phyloP scores from a whole-genome alignment of 1,140 invertebrate species.

The Trichogramma pretiosum region DNA sequence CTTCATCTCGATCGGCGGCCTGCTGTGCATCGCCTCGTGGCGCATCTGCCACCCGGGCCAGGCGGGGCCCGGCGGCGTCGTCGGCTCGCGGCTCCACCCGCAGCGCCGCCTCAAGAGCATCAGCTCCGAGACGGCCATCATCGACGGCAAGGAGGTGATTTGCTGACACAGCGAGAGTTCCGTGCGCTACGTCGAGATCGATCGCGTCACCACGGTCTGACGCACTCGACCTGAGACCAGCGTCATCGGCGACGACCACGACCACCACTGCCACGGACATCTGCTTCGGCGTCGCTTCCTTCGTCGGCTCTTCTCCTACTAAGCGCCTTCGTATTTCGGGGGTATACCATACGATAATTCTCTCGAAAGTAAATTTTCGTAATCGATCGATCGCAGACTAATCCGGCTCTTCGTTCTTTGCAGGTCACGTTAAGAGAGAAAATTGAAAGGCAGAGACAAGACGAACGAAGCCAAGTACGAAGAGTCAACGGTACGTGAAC shows the following conservation, averaged over 20 bases:
- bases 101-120: constrained; percentile 68
- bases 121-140: constrained; percentile 67
- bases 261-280: background rate
- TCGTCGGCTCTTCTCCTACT: no score
- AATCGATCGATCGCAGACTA: no score
- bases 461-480: no score
- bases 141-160: constrained; percentile 78
- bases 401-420: no score
- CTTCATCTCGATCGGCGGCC: constrained; percentile 32
- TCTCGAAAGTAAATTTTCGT: no score
- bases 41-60: constrained; percentile 57
- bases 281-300: no score
- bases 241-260: constrained; percentile 25
- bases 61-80: constrained; percentile 45
- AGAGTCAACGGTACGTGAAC: no score
- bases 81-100: constrained; percentile 60
- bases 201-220: constrained; percentile 83
- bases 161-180: constrained; percentile 90
- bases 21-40: constrained; percentile 44
- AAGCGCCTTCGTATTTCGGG: no score
- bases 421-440: no score
- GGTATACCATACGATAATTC: no score
- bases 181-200: constrained; percentile 81
- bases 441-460: no score
- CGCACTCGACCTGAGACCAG: no score